phyloP scores from a whole-genome alignment of 2,797 vertebrate genomes.

The Spinus olivaceus region DNA sequence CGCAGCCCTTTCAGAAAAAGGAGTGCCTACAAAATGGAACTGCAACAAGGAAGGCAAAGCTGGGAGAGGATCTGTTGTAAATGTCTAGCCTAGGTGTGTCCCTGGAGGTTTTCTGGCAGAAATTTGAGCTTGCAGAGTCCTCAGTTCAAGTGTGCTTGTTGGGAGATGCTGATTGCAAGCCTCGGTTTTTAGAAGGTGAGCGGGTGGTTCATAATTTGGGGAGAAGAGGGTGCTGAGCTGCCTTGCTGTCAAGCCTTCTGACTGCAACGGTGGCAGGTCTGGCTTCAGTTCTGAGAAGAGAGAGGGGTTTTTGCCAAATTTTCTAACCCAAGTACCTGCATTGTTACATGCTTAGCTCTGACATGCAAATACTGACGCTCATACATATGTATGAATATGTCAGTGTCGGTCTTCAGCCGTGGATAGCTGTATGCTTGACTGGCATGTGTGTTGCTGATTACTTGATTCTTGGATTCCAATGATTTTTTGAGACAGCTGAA shows the following conservation, averaged over 20 bases:
- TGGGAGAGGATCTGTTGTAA: not conserved
- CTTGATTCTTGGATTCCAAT: conserved; percentile 57
- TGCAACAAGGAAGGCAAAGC: not conserved
- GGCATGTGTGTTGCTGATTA: conserved; percentile 66
- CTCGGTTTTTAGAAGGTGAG: not conserved
- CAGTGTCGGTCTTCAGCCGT: conserved; percentile 63
- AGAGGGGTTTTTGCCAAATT: conserved; percentile 50
- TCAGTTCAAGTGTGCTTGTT: not conserved
- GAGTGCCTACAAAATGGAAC: not conserved
- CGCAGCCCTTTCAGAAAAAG: not conserved
- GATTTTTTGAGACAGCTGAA: conserved; percentile 56
- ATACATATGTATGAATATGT: conserved; percentile 68
- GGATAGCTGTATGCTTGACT: conserved; percentile 66
- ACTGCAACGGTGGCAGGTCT: conserved; percentile 34
- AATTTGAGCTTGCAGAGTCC: not conserved
- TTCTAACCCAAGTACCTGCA: conserved; percentile 66
- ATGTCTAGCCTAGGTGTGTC: not conserved
- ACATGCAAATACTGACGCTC: conserved; percentile 65
- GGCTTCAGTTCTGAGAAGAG: conserved; percentile 46
- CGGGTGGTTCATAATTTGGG: not conserved
- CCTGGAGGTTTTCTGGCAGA: not conserved
- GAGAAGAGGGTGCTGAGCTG: conserved; percentile 1
- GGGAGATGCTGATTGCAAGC: not conserved
- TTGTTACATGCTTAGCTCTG: conserved; percentile 65
- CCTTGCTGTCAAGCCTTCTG: conserved; percentile 1